Evolutionary conservation across 2,888 invertebrate species (phyloP).

Genomic region (Phengaris alcon): DNA sequence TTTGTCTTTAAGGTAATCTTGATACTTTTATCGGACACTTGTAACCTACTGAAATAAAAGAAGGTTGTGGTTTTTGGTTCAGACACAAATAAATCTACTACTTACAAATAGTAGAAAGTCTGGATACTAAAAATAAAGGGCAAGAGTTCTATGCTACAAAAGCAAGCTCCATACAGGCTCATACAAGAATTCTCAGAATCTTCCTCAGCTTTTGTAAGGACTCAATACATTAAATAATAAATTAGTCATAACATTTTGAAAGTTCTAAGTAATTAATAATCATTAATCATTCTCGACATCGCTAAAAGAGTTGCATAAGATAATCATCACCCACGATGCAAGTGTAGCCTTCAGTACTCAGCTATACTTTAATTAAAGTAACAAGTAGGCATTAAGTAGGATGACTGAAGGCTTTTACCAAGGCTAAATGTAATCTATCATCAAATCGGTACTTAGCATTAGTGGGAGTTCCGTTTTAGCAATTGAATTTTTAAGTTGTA

Average conservation of each 20-base stretch:
- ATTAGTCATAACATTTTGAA: too few relatives aligned
- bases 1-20: slow-evolving; percentile 33
- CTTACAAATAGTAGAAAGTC: too few relatives aligned
- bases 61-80: neutral
- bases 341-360: slow-evolving; percentile 4
- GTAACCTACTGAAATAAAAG: neutral
- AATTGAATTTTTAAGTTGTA: neutral
- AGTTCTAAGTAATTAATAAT: too few relatives aligned
- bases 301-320: neutral
- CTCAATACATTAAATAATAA: too few relatives aligned
- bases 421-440: slow-evolving; percentile 16
- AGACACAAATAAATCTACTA: neutral
- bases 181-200: too few relatives aligned
- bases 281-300: neutral
- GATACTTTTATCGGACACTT: slow-evolving; percentile 16
- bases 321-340: slow-evolving; percentile 9
- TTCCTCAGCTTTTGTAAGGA: too few relatives aligned
- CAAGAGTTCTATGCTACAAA: too few relatives aligned
- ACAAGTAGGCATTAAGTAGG: neutral
- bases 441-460: neutral
- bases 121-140: too few relatives aligned
- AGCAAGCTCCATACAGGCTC: too few relatives aligned
- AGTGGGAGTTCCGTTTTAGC: slow-evolving; percentile 10
- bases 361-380: slow-evolving; percentile 9
- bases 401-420: slow-evolving; percentile 16